These are phyloP conservation scores for Hermaeophaga mercurialis DNA, from an alignment of 2,888 invertebrate species.

Conservation along the genomic window DNA sequence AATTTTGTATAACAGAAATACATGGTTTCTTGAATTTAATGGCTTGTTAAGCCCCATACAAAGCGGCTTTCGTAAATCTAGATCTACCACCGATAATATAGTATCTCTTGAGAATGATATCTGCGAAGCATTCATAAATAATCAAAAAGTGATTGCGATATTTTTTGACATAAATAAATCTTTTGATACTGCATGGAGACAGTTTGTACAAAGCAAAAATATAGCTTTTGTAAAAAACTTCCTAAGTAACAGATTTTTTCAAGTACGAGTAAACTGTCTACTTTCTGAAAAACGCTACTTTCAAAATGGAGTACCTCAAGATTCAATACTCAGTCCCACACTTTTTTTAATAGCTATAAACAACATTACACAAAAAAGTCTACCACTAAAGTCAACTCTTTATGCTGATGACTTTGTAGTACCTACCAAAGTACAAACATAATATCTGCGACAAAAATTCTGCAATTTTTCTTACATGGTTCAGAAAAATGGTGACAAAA, in stretches of 20 bases:
- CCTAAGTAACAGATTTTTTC: neutral
- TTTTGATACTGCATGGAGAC: slow-evolving; percentile 23
- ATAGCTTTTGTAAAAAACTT: neutral
- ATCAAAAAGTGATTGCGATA: slow-evolving; percentile 14
- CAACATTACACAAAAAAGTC: neutral
- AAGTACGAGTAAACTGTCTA: neutral
- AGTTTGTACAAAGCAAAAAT: neutral
- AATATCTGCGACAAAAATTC: no score
- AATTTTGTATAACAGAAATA: slow-evolving; percentile 29
- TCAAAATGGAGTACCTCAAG: slow-evolving; percentile 1
- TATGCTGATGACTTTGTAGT: neutral
- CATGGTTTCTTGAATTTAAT: slow-evolving; percentile 28
- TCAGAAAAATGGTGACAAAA: no score
- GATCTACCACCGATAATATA: slow-evolving; percentile 13
- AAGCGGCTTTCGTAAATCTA: neutral
- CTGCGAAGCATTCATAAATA: slow-evolving; percentile 21
- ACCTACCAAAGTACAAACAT: no score
- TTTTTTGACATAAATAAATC: slow-evolving; percentile 25
- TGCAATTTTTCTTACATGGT: no score
- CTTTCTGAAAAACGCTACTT: neutral
- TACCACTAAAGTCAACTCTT: neutral
- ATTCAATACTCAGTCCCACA: neutral
- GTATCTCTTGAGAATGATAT: slow-evolving; percentile 19
- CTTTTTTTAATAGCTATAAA: neutral
- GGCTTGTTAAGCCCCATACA: slow-evolving; percentile 17